Conservation (phyloP, 1,140 invertebrate species). For the Thereuonema tuberculata region DNA sequence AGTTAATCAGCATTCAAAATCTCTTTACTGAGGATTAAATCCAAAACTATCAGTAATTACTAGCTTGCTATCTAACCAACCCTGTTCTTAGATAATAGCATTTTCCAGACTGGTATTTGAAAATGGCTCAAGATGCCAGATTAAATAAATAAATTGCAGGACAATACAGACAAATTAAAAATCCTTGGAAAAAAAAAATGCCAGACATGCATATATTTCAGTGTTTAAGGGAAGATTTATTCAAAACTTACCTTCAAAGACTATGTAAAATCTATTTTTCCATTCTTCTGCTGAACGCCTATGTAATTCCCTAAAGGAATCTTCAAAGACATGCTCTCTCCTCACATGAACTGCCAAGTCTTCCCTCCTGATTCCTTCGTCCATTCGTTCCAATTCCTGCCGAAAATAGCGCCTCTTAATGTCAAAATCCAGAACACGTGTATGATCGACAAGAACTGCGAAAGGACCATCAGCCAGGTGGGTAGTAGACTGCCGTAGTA, state of each 20-base stretch:
- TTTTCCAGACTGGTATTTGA: no score
- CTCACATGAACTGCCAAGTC: constrained; percentile 80
- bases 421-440: constrained; percentile 79
- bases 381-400: constrained; percentile 65
- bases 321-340: constrained; percentile 76
- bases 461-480: constrained; percentile 80
- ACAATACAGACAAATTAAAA: no score
- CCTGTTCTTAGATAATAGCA: no score
- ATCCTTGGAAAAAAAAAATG: no score
- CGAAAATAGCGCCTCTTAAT: constrained; percentile 83
- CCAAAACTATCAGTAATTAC: no score
- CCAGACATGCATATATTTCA: no score
- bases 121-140: no score
- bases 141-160: no score
- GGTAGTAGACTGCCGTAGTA: constrained; percentile 68
- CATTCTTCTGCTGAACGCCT: constrained; percentile 72
- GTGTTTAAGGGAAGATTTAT: no score
- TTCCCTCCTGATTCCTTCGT: constrained; percentile 66
- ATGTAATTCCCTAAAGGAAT: constrained; percentile 79
- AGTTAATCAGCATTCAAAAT: no score
- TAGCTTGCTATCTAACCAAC: no score
- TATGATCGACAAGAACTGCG: constrained; percentile 77
- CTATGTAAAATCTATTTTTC: constrained; percentile 90
- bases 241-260: constrained; percentile 73
- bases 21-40: no score